phyloP scores from a whole-genome alignment of 37 sponge, comb jelly and placozoan species.

The Spongilla lacustris region DNA sequence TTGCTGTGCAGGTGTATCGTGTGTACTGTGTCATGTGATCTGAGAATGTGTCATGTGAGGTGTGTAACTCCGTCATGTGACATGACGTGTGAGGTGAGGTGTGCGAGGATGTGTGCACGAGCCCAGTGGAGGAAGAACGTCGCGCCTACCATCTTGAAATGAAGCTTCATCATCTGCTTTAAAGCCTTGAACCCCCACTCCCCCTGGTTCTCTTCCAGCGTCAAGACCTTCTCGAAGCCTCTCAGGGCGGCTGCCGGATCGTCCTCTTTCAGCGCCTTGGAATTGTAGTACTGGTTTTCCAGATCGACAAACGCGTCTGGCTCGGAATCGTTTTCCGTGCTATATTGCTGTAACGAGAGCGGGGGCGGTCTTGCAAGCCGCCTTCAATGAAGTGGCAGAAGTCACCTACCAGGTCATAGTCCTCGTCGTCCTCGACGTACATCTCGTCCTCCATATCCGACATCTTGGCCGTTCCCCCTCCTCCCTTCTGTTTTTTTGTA shows the following conservation, averaged over 20 bases:
- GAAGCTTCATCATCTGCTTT: conserved; percentile 96
- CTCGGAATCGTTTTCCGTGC: conserved; percentile 77
- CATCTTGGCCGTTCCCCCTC: conserved; percentile 8
- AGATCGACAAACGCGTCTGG: conserved; percentile 82
- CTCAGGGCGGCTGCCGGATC: conserved; percentile 54
- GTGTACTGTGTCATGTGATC: no score
- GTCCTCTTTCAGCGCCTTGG: conserved; percentile 88
- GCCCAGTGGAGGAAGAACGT: neutral
- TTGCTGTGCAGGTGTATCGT: no score
- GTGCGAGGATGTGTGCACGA: no score
- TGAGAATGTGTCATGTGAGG: no score
- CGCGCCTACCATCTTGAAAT: conserved; percentile 81
- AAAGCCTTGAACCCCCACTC: conserved; percentile 99
- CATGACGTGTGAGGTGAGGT: no score
- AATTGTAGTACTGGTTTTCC: conserved; percentile 95
- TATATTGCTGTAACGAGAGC: conserved; percentile 45
- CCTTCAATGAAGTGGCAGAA: neutral
- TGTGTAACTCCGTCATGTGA: no score
- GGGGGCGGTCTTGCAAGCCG: no score
- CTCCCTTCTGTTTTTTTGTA: no score
- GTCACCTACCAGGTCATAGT: conserved; percentile 40
- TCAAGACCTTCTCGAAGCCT: conserved; percentile 74
- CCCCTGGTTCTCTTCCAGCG: conserved; percentile 84
- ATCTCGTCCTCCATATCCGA: conserved; percentile 49
- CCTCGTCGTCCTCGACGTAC: conserved; percentile 36